Percentiles rank a stretch among this genome's conserved stretches.
Evolutionary conservation across 2,888 invertebrate genomes (phyloP).

Genomic region (Caenorhabditis sp.): DNA sequence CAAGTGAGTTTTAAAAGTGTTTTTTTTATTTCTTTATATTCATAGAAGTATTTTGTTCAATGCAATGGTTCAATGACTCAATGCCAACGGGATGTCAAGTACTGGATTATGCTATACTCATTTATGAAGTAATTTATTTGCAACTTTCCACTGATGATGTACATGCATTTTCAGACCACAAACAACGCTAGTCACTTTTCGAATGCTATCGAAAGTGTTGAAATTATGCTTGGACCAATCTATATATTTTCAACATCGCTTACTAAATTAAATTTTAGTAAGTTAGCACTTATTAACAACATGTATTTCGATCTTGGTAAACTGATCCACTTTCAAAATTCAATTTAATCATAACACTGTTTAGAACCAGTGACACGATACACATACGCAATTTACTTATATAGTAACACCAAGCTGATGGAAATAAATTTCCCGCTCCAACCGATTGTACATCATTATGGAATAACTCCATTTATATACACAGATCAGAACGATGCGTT

Average conservation of each 20-base stretch:
- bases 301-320: not conserved
- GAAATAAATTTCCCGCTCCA: not conserved
- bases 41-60: constrained; percentile 5
- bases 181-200: not conserved
- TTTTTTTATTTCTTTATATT: too few relatives aligned
- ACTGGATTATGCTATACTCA: not conserved
- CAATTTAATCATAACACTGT: too few relatives aligned
- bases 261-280: not conserved
- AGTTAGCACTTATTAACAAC: not conserved
- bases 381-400: not conserved
- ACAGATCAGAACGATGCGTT: not conserved
- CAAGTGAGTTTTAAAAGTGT: not conserved
- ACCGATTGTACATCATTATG: not conserved
- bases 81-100: constrained; percentile 7
- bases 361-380: not conserved
- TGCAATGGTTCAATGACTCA: constrained; percentile 2
- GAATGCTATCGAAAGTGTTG: not conserved
- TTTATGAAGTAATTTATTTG: not conserved
- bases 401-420: not conserved
- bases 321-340: too few relatives aligned
- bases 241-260: too few relatives aligned
- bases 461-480: not conserved
- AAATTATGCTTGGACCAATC: not conserved
- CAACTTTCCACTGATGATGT: too few relatives aligned
- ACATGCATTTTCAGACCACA: too few relatives aligned